phyloP scores from a whole-genome alignment of 2,113 vertebrate species.

The Rhabdornis inornatus region DNA sequence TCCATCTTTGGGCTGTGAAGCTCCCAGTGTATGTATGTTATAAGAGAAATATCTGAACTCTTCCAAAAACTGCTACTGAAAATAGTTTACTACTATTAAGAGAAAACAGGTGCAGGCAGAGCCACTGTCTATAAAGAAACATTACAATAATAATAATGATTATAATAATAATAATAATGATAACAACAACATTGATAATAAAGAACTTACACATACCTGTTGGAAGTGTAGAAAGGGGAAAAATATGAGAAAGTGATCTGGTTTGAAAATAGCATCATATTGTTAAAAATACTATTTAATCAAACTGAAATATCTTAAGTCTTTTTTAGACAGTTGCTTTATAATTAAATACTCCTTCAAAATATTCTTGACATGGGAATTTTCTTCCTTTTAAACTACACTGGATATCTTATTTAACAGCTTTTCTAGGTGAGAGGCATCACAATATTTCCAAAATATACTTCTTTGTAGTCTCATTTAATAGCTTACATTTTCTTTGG shows the following conservation, averaged over 20 bases:
- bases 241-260: not conserved
- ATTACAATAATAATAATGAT: not conserved
- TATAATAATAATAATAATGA: accelerated
- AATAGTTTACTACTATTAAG: not conserved
- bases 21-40: not conserved
- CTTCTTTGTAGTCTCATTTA: not conserved
- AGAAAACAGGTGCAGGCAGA: not conserved
- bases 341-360: not conserved
- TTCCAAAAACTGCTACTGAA: not conserved
- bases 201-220: not conserved
- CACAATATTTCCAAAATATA: not conserved
- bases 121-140: not conserved
- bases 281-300: not conserved
- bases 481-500: not conserved
- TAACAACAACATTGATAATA: not conserved
- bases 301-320: not conserved
- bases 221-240: not conserved
- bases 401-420: not conserved
- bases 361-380: not conserved
- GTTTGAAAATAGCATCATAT: not conserved
- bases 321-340: not conserved
- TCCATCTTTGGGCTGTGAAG: not conserved
- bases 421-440: not conserved
- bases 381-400: not conserved
- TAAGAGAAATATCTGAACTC: not conserved